Evolutionary conservation across 2,797 vertebrate genomes (phyloP).

Genomic region (Neostethus bicornis): DNA sequence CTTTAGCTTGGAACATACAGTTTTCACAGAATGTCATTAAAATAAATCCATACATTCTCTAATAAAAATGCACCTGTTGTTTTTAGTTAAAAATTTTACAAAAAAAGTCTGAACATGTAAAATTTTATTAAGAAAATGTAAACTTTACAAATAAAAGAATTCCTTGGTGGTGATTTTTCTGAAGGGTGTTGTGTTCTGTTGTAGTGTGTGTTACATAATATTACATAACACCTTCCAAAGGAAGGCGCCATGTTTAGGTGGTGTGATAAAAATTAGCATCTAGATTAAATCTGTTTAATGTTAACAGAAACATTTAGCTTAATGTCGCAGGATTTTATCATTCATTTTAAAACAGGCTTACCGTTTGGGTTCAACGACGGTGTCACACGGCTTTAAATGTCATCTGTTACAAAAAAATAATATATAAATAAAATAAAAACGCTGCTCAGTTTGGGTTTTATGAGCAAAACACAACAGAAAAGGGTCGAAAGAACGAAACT

Average conservation of each 20-base stretch:
- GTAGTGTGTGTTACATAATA: not conserved
- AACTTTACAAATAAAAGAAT: not conserved
- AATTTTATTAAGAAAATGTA: no score
- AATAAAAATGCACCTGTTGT: no score
- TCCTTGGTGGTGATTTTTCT: no score
- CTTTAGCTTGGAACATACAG: no score
- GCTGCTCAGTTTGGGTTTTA: not conserved
- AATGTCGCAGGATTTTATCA: constrained; percentile 10
- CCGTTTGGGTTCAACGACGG: constrained; percentile 24
- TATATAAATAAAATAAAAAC: no score
- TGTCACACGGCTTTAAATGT: constrained; percentile 39
- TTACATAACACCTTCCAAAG: constrained; percentile 32
- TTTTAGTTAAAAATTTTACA: no score
- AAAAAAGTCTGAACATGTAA: no score
- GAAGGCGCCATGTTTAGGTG: constrained; percentile 31
- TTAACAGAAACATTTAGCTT: not conserved
- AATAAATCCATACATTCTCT: no score
- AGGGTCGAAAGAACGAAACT: not conserved
- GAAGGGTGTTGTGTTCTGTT: no score
- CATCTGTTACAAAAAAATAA: no score
- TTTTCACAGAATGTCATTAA: no score
- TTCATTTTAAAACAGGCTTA: constrained; percentile 33
- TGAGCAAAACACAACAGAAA: not conserved
- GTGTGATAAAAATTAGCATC: constrained; percentile 11
- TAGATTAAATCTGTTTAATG: constrained; percentile 26